Conservation (phyloP, 2,888 invertebrate species). For the Hybos culiciformis region DNA sequence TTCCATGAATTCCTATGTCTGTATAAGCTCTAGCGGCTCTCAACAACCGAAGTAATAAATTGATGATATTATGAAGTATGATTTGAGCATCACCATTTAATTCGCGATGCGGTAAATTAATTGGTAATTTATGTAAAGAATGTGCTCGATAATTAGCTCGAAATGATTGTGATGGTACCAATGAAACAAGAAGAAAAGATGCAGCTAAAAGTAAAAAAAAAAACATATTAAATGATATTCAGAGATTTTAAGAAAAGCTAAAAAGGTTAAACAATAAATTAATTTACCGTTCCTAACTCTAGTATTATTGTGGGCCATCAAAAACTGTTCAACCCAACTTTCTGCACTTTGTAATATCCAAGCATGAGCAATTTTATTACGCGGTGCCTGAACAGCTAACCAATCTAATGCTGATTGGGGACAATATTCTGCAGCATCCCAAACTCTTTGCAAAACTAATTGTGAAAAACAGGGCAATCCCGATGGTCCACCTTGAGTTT, state of each 20-base stretch:
- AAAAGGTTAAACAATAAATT: constrained; percentile 2
- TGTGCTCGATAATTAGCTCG: constrained; percentile 66
- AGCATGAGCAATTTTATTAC: constrained; percentile 79
- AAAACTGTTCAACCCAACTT: constrained; percentile 79
- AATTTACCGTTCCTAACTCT: constrained; percentile 64
- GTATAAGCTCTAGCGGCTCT: constrained; percentile 76
- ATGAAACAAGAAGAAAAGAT: constrained; percentile 72
- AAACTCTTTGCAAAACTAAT: constrained; percentile 71
- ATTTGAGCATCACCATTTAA: constrained; percentile 44
- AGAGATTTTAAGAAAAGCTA: neutral
- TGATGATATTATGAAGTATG: constrained; percentile 54
- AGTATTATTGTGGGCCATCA: constrained; percentile 72
- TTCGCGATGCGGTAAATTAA: constrained; percentile 29
- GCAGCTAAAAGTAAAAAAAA: constrained; percentile 44
- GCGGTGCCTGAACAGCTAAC: constrained; percentile 70
- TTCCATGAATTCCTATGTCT: constrained; percentile 74
- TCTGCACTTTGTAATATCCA: constrained; percentile 89
- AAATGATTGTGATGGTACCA: constrained; percentile 84
- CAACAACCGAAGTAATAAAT: constrained; percentile 57
- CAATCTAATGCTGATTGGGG: constrained; percentile 87
- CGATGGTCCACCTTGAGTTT: constrained; percentile 59
- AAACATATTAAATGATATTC: constrained; percentile 1
- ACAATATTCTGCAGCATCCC: constrained; percentile 82
- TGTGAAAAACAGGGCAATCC: constrained; percentile 86
- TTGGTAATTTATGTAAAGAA: constrained; percentile 34